Evolutionary conservation across 2,888 invertebrate genomes (phyloP).

Genomic region (Pachycephus smyrnensis): DNA sequence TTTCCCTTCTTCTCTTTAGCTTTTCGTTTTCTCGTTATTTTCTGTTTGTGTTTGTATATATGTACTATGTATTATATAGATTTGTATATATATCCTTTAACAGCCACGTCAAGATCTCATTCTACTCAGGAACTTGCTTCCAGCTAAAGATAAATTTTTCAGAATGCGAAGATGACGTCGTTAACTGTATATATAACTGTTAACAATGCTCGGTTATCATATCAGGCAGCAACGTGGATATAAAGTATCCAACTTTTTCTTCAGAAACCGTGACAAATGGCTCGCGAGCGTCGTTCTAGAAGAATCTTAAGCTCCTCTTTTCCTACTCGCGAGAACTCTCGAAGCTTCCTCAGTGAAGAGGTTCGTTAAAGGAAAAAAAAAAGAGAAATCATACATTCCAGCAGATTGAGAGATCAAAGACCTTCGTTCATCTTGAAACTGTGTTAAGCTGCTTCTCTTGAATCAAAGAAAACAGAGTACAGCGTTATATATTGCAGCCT

Average conservation of each 20-base stretch:
- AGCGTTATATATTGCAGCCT: not conserved
- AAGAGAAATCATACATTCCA: not conserved
- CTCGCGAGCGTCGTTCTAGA: not conserved
- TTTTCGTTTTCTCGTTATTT: not conserved
- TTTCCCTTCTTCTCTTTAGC: too few species aligned
- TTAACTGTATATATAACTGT: too few species aligned
- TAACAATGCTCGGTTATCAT: too few species aligned
- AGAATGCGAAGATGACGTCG: too few species aligned
- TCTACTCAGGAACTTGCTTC: not conserved
- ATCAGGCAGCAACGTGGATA: too few species aligned
- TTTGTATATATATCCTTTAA: not conserved
- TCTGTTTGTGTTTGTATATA: too few species aligned
- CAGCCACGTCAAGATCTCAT: not conserved
- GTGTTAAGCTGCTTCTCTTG: too few species aligned
- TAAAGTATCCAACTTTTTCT: not conserved
- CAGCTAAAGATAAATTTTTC: too few species aligned
- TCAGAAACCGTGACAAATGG: not conserved
- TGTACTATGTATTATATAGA: too few species aligned
- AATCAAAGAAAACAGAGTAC: not conserved
- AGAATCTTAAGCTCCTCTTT: not conserved
- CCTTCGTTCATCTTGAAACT: not conserved
- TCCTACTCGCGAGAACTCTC: not conserved
- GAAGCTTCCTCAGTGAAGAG: not conserved
- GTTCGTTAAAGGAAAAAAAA: not conserved
- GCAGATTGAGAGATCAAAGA: not conserved